Conservation (phyloP, 1,140 invertebrate genomes). For the Bathynomus jamesi region DNA sequence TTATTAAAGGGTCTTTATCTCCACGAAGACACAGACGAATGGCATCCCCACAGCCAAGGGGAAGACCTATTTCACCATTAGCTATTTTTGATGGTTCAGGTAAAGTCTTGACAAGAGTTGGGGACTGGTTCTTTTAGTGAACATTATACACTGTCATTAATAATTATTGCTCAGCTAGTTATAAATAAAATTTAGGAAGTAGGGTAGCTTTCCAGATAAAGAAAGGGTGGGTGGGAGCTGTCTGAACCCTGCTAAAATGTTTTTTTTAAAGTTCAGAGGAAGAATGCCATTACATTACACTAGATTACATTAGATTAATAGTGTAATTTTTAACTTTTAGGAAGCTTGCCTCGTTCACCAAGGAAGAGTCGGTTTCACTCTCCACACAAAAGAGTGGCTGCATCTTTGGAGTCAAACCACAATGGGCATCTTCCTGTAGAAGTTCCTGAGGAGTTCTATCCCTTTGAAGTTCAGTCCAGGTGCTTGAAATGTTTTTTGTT, state of each 20-base stretch:
- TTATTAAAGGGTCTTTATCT: constrained; percentile 25
- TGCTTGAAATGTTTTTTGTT: neutral
- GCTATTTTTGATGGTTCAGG: constrained; percentile 30
- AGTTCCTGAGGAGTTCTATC: constrained; percentile 26
- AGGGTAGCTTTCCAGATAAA: no score
- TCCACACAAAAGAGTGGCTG: constrained; percentile 17
- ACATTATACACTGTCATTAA: no score
- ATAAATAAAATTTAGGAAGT: no score
- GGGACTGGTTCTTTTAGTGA: no score
- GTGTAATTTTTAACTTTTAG: constrained; percentile 2
- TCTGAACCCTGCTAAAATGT: no score
- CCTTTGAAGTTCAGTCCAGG: constrained; percentile 29
- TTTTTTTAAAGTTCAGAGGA: no score
- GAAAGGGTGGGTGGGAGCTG: no score
- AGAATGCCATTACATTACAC: no score
- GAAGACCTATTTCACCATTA: constrained; percentile 30
- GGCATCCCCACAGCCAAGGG: constrained; percentile 31
- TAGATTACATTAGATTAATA: neutral
- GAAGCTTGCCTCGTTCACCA: constrained; percentile 24
- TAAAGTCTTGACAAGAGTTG: neutral
- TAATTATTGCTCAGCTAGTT: no score
- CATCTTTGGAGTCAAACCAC: constrained; percentile 8
- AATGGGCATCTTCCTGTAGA: constrained; percentile 25
- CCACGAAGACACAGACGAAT: constrained; percentile 21
- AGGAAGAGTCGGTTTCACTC: constrained; percentile 13